Percentiles rank a stretch among this genome's conserved stretches.
Conservation (phyloP, 2,797 vertebrate genomes). For the Cirrhinus molitorella region DNA sequence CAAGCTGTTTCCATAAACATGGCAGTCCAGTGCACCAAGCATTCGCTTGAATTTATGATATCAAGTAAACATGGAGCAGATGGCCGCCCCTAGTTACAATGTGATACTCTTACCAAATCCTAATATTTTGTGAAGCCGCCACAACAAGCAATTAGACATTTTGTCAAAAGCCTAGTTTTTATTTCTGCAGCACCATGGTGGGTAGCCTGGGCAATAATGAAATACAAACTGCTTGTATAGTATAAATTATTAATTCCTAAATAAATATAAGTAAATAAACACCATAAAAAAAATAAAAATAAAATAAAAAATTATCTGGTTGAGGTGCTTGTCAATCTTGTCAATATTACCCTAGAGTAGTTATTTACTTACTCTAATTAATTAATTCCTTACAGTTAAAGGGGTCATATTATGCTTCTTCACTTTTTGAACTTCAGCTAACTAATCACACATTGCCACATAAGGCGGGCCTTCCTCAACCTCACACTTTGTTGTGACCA, state of each 20-base stretch:
- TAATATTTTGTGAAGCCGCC: neutral
- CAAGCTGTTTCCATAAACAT: conserved; percentile 24
- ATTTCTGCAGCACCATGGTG: neutral
- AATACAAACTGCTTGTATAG: neutral
- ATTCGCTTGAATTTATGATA: neutral
- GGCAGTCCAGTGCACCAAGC: neutral
- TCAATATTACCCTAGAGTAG: no score
- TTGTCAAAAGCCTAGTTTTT: neutral
- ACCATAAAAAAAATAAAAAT: no score
- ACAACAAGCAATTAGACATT: neutral
- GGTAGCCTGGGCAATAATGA: neutral
- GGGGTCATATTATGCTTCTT: no score
- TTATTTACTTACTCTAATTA: neutral
- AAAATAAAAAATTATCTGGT: no score
- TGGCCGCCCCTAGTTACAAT: neutral
- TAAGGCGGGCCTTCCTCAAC: no score
- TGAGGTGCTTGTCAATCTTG: no score
- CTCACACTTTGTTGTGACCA: no score
- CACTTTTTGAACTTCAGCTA: no score
- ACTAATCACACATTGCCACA: no score
- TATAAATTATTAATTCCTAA: no score
- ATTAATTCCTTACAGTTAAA: neutral
- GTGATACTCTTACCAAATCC: neutral
- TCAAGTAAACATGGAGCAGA: neutral
- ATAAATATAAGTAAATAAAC: no score